Conservation (phyloP, 2,888 invertebrate species). For the Sarcophaga rosellei region DNA sequence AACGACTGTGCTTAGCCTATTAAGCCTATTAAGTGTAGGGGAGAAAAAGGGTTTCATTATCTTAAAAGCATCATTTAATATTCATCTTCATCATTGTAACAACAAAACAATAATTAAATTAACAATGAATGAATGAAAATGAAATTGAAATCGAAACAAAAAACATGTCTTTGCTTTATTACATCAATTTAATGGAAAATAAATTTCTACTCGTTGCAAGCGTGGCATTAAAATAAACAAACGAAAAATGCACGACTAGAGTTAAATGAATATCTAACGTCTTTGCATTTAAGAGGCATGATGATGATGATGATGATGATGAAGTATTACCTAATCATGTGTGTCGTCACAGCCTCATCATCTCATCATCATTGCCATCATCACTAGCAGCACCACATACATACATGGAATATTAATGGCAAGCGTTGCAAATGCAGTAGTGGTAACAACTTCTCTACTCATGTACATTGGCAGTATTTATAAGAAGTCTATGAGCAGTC, state of each 20-base stretch:
- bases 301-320: slow-evolving; percentile 20
- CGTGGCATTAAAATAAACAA: neutral
- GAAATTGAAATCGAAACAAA: neutral
- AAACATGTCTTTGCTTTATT: slow-evolving; percentile 44
- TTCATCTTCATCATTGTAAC: slow-evolving; percentile 29
- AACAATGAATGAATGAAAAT: slow-evolving; percentile 45
- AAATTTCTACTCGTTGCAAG: slow-evolving; percentile 27
- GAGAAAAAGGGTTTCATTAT: slow-evolving; percentile 5
- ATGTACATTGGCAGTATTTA: slow-evolving; percentile 19
- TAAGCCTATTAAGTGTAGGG: neutral
- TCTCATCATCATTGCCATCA: slow-evolving; percentile 36
- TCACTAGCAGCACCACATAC: slow-evolving; percentile 29
- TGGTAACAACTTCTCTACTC: neutral
- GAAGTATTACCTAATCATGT: slow-evolving; percentile 58
- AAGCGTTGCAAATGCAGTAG: slow-evolving; percentile 16
- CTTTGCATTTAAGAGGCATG: slow-evolving; percentile 23
- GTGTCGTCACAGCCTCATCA: slow-evolving; percentile 40
- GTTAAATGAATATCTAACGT: slow-evolving; percentile 42
- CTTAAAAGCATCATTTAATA: slow-evolving; percentile 43
- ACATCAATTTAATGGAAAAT: slow-evolving; percentile 44
- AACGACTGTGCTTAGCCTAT: no score
- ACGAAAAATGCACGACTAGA: neutral
- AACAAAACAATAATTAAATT: slow-evolving; percentile 43
- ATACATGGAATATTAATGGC: neutral
- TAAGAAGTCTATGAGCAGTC: slow-evolving; percentile 49